phyloP scores from a whole-genome alignment of 2,888 invertebrate genomes.

The Allacma fusca region DNA sequence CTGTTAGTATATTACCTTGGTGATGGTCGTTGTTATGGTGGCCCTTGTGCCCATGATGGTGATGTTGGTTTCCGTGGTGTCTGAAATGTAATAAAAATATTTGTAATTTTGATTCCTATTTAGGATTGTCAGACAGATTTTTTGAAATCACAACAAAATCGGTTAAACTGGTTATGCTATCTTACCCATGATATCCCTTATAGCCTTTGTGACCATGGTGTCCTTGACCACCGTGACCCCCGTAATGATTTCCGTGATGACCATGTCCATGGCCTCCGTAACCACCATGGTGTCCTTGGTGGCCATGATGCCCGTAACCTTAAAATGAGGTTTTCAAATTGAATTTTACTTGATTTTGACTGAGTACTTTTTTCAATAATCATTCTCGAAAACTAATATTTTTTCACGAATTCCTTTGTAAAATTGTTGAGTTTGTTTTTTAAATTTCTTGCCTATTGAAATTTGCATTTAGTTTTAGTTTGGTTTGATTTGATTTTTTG shows the following conservation, averaged over 20 bases:
- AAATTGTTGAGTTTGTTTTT: too few relatives aligned
- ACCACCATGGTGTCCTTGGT: slow-evolving; percentile 31
- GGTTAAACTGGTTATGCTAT: not conserved
- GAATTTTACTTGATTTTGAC: too few relatives aligned
- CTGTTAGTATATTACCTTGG: slow-evolving; percentile 10
- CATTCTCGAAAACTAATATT: too few relatives aligned
- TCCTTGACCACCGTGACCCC: slow-evolving; percentile 30
- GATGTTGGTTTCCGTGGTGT: slow-evolving; percentile 28
- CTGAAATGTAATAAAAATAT: not conserved
- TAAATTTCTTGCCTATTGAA: too few relatives aligned
- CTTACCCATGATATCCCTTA: slow-evolving; percentile 33
- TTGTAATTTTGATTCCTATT: too few relatives aligned
- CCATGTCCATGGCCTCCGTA: slow-evolving; percentile 36
- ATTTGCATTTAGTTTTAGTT: too few relatives aligned
- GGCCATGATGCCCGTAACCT: slow-evolving; percentile 38
- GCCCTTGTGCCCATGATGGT: slow-evolving; percentile 31
- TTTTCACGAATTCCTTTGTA: too few relatives aligned
- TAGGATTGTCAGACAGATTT: too few relatives aligned
- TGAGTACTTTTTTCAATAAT: too few relatives aligned
- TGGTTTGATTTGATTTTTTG: too few relatives aligned
- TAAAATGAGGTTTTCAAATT: not conserved
- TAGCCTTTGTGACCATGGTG: slow-evolving; percentile 36
- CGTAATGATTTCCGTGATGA: slow-evolving; percentile 26
- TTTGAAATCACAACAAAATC: too few relatives aligned
- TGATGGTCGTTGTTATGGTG: slow-evolving; percentile 39